phyloP scores from a whole-genome alignment of 2,797 vertebrate species.

The Danionella dracula region DNA sequence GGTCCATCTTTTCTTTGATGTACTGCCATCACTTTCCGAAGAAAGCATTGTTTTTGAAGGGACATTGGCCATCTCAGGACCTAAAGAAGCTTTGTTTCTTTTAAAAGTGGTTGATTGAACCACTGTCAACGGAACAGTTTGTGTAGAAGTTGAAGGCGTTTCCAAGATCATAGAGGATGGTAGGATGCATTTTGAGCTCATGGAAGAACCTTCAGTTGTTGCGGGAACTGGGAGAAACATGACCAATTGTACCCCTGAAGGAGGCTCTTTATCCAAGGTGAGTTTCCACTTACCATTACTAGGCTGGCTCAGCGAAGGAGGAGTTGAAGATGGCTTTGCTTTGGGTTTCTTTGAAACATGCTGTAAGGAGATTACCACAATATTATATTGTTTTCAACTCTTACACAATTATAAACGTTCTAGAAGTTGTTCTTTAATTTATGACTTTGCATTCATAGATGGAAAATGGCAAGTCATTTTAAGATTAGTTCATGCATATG shows the following conservation, averaged over 20 bases:
- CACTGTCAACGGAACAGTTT: not conserved
- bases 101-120: not conserved
- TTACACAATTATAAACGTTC: not conserved
- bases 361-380: conserved; percentile 21
- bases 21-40: conserved; percentile 14
- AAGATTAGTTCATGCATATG: too few relatives aligned
- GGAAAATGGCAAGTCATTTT: too few relatives aligned
- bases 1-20: conserved; percentile 14
- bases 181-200: not conserved
- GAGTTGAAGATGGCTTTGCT: not conserved
- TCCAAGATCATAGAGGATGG: conserved; percentile 2
- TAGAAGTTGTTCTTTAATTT: too few relatives aligned
- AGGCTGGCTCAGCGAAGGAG: not conserved
- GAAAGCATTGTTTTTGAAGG: conserved; percentile 25
- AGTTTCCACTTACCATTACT: conserved; percentile 54
- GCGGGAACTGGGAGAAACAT: conserved; percentile 57
- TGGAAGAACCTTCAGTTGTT: conserved; percentile 9
- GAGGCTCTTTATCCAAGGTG: conserved; percentile 54
- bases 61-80: not conserved
- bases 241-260: conserved; percentile 58
- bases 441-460: too few relatives aligned
- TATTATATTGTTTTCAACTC: not conserved
- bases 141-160: not conserved
- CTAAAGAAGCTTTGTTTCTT: not conserved
- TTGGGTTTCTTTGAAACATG: conserved; percentile 21